A percentile compares a stretch with the other conserved stretches of the same genome.
phyloP scores from a whole-genome alignment of 2,888 invertebrate genomes.

The Lissocephala sabroskyi region DNA sequence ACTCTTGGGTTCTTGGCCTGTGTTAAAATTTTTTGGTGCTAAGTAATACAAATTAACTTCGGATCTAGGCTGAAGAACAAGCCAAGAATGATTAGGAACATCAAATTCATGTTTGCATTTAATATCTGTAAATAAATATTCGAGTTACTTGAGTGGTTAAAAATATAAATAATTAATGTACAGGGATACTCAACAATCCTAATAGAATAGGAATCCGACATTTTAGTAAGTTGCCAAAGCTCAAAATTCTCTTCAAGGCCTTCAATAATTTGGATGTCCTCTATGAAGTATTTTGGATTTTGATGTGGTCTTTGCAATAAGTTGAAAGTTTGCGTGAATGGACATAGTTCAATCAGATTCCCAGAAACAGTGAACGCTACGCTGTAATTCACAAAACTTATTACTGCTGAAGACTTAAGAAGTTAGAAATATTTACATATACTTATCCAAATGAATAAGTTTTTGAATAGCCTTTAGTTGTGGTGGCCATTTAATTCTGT shows the following conservation, averaged over 20 bases:
- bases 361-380: conserved; percentile 66
- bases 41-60: conserved; percentile 71
- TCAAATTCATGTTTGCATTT: conserved; percentile 65
- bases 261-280: conserved; percentile 68
- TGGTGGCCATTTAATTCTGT: conserved; percentile 46
- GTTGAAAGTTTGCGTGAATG: conserved; percentile 54
- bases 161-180: conserved; percentile 20
- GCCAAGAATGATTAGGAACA: conserved; percentile 64
- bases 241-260: conserved; percentile 66
- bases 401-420: not conserved
- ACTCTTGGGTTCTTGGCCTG: conserved; percentile 46
- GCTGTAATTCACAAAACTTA: conserved; percentile 29
- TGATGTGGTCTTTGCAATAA: conserved; percentile 5
- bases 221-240: conserved; percentile 64
- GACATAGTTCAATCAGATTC: conserved; percentile 67
- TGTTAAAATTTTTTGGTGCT: conserved; percentile 43
- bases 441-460: conserved; percentile 64
- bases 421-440: conserved; percentile 42
- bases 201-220: conserved; percentile 41
- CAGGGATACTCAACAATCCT: conserved; percentile 70
- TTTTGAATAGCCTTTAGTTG: conserved; percentile 56
- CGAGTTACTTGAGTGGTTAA: not conserved
- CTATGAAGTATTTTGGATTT: conserved; percentile 47
- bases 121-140: conserved; percentile 45
- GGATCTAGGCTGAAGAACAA: conserved; percentile 69